Evolutionary conservation across 2,888 invertebrate genomes (phyloP).

Genomic region (Phengaris arion): DNA sequence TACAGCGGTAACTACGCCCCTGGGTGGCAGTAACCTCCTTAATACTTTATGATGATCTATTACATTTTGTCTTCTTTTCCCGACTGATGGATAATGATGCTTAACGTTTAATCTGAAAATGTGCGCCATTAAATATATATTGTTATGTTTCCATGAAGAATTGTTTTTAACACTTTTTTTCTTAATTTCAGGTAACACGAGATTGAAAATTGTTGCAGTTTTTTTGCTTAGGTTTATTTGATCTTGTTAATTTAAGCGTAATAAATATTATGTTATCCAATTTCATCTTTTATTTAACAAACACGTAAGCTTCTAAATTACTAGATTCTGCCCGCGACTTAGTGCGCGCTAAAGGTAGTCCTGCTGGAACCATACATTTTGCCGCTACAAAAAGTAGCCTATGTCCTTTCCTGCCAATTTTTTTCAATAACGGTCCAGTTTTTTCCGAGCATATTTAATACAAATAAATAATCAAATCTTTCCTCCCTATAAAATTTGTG

Average conservation of each 20-base stretch:
- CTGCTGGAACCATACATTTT: no score
- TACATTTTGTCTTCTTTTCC: conserved; percentile 73
- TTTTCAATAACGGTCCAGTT: no score
- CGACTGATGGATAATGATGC: conserved; percentile 68
- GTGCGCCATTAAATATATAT: background rate
- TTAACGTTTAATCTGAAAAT: conserved; percentile 38
- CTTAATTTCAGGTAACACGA: conserved; percentile 18
- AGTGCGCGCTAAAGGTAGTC: no score
- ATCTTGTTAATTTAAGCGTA: conserved; percentile 16
- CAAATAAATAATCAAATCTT: no score
- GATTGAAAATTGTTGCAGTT: conserved; percentile 2
- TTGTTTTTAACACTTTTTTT: background rate
- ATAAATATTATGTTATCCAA: conserved; percentile 4
- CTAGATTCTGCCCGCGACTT: no score
- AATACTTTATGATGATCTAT: conserved; percentile 49
- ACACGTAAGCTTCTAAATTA: no score
- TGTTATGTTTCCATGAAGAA: background rate
- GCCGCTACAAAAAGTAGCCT: no score
- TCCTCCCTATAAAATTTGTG: no score
- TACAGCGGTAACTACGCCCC: no score
- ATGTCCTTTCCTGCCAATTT: no score
- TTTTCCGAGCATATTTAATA: no score
- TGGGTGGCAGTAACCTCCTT: background rate
- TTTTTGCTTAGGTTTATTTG: background rate
- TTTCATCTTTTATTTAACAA: background rate